Evolutionary conservation across 2,797 vertebrate species (phyloP), one percentile per base, ranked within the genome.

Genomic region (Takifugu ocellatus): DNA sequence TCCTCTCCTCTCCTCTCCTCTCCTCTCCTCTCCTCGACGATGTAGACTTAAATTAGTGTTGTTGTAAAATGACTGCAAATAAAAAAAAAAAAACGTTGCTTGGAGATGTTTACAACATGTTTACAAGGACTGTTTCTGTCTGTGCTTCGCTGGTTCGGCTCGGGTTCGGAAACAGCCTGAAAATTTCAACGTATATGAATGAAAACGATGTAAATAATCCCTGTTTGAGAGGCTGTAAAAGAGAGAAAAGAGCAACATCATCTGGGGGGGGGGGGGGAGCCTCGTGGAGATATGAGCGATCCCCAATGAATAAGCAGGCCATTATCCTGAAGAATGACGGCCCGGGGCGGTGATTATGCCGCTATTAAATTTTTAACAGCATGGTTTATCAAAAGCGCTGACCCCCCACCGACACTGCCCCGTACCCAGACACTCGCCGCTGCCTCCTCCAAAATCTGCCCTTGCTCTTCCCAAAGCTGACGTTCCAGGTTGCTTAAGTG

Each of bases 311-410:
- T 91, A 91, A 91, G 87, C 85, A 84, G 87, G 77, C 88, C 88
- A 91, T 93, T 93, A 94, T 93, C 88, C 89, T 93, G 93, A 94
- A 93, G 93, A 93, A 94, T 93, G 92, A 89, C 75, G 74, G 92
- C 94, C 94, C 15, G 83, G 49, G 93, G 94, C 92, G 59, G 85
- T 93, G 93, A 94, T 95, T 95, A 96, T 92, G 89, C 92, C 78
- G 89, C 92, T 92, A 92, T 95, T 94, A 94, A 94, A 93, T 92
- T 92, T 91, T 93, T 93, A 94, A 93, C 92, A 94, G 91, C 88
- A 80, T 89, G 92, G 92, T 94, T 94, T 95, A 92, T 94, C 93
- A 94, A 92, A 93, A 84, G 36, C 68, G 88, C 90, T 89, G 87
- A 91, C 86, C 70, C 76, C 72, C 62, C 59, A 68, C 59, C 61